Evolutionary conservation across 2,888 invertebrate genomes (phyloP), one percentile per base, ranked within the genome.

Genomic region (Tromatobia lineatoria): DNA sequence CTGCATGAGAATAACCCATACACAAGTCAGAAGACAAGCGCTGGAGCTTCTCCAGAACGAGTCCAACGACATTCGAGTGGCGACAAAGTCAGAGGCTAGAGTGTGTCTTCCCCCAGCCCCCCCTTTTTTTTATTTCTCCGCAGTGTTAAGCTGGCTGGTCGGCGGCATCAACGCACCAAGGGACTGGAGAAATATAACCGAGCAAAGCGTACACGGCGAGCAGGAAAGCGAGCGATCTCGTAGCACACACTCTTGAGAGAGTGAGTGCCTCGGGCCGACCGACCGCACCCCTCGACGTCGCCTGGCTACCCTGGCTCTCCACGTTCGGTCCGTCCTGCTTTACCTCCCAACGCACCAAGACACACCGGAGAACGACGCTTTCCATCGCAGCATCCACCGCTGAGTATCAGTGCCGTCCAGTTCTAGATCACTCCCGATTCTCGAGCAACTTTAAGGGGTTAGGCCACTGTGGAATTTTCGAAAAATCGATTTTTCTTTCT

Each of bases 101-200:
- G 50, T 79, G 11, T 20, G 13, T 42, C 34, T 57, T 70, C 34
- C 29, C 54, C 25, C 42, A 23, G 45, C 42, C 23, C 20, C 23
- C 57, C 3, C 34, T 67, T 76, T 57, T 20, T 6, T 57, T 45
- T 77, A 52, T 78, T 77, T 64, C 90, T 90, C 83, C 89, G 82
- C 89, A 88, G 91, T 90, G 91, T 92, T 90, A 91, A 91, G 91
- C 90, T 90, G 91, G 92, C 92, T 91, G 92, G 91, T 92, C 91
- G 93, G 91, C 91, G 91, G 91, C 90, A 90, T 88, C 10, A 88
- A 90, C 91, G 90, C 87, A 90, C 77, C 74, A 66, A 38, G 64
- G 52, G 64, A 76, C 38, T 52, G 54, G 66, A 34, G 52, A 64
- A 42, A 34, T 64, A 23, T 75, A 34, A 45, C 29, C 70, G 42